These are phyloP conservation scores for Salmo trutta DNA, from an alignment of 2,797 vertebrate species.

Conservation along the genomic window DNA sequence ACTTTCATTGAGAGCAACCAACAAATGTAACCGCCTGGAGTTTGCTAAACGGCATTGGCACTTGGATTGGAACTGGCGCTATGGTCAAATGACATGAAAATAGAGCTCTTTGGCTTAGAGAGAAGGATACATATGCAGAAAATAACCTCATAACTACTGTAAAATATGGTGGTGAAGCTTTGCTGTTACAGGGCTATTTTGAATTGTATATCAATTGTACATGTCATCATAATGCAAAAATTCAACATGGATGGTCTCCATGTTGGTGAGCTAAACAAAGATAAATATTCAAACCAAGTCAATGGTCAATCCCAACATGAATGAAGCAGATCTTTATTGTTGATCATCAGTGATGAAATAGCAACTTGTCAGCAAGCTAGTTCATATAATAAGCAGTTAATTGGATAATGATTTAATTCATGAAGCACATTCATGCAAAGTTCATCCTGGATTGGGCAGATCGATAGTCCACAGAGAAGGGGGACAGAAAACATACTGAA, in stretches of 20 bases:
- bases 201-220: not conserved
- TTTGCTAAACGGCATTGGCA: no score
- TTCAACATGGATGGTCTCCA: not conserved
- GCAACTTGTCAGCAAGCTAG: slow-evolving; percentile 40
- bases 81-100: no score
- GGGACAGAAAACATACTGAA: not conserved
- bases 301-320: not conserved
- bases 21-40: no score
- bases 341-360: slow-evolving; percentile 42
- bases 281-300: not conserved
- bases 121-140: no score
- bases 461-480: not conserved
- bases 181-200: no score
- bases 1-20: no score
- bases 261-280: not conserved
- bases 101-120: no score
- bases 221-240: not conserved
- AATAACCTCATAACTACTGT: no score
- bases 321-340: slow-evolving; percentile 33
- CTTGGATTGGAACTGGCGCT: no score
- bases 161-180: no score
- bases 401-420: slow-evolving; percentile 31
- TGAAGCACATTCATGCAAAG: slow-evolving; percentile 49
- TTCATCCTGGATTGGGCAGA: slow-evolving; percentile 16
- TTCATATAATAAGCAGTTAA: slow-evolving; percentile 37